phyloP scores from a whole-genome alignment of 2,797 vertebrate genomes.

The Yasuhikotakia modesta region DNA sequence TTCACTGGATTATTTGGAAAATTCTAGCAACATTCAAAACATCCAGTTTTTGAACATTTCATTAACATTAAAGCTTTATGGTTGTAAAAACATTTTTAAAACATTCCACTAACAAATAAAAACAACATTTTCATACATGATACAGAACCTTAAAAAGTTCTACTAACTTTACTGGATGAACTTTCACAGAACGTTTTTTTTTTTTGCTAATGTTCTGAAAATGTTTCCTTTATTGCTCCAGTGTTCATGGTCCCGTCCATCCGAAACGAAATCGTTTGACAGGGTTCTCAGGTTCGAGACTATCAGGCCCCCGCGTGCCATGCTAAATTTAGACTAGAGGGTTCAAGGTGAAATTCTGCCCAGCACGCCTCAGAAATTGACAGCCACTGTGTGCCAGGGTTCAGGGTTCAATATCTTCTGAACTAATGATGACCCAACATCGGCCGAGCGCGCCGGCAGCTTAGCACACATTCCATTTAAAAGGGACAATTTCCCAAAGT shows the following conservation, averaged over 20 bases:
- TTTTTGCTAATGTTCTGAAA: too few species aligned
- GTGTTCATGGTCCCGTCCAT: background rate
- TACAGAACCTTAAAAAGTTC: too few species aligned
- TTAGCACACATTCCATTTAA: constrained; percentile 6
- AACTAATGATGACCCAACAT: constrained; percentile 32
- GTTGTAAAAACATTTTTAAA: too few species aligned
- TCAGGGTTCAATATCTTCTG: constrained; percentile 16
- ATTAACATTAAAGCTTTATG: too few species aligned
- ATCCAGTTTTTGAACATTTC: too few species aligned
- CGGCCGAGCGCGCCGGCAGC: constrained; percentile 18
- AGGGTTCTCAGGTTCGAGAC: constrained; percentile 15
- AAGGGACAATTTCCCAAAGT: constrained; percentile 34
- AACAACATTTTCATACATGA: too few species aligned
- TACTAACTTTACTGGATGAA: too few species aligned
- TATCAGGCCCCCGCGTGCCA: constrained; percentile 25
- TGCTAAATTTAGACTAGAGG: constrained; percentile 42
- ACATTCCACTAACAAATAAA: too few species aligned
- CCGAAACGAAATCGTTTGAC: constrained; percentile 22
- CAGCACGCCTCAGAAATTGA: constrained; percentile 35
- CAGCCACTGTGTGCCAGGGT: constrained; percentile 26
- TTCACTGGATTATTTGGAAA: too few species aligned
- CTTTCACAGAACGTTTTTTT: too few species aligned
- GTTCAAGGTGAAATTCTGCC: constrained; percentile 56
- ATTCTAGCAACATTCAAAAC: too few species aligned
- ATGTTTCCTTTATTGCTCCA: background rate